Base-by-base conservation (phyloP, 2,797 vertebrate species). In the Enteromius afrohamiltoni region DNA sequence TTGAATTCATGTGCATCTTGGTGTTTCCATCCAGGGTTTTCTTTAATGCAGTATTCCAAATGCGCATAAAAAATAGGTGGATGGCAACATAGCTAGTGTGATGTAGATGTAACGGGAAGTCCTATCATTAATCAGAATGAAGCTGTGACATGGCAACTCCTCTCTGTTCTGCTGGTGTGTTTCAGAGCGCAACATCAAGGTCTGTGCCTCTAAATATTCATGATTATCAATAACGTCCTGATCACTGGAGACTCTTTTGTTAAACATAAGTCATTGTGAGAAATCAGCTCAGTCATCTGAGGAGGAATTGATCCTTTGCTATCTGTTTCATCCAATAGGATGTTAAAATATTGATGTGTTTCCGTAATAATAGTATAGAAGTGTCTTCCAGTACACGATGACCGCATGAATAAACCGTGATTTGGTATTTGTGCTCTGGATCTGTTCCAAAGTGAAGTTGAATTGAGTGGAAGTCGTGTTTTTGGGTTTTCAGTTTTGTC, bases 161-260 rank as follows among this genome's bases (percentile, higher is more conserved):
- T 76, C 51, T 76, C 53, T 60, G 53, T 77, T 60, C 53, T 42
- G 34, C 74, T 76, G 34, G 37, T 77, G 74, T 2, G 34, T 77
- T 77, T 77, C 53, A 60, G 53, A 60, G 74, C 8, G 8, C 74
- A 60, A 77, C 53, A 77, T 77, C 53, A 77, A 77, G 74, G 34
- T 77, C 74, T 60, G 74, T 14, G n/a, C n/a, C 74, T 60, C 53
- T 76, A 58, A 76, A 58, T 76, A 76, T 76, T 76, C 53, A 77
- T 77, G 74, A 77, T 77, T 77, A 42, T 60, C n/a, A 77, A 42
- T 77, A 77, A 77, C 60, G 34, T 26, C 34, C 53, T 60, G 74
- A 60, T 77, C 53, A 16, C 53, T 60, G 34, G 74, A 77, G 74
- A 60, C 53, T 40, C 40, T 68, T 47, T 79, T 51, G 62, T 51